Evolutionary conservation across 2,888 invertebrate species (phyloP).

Genomic region (Myopa tessellatipennis): DNA sequence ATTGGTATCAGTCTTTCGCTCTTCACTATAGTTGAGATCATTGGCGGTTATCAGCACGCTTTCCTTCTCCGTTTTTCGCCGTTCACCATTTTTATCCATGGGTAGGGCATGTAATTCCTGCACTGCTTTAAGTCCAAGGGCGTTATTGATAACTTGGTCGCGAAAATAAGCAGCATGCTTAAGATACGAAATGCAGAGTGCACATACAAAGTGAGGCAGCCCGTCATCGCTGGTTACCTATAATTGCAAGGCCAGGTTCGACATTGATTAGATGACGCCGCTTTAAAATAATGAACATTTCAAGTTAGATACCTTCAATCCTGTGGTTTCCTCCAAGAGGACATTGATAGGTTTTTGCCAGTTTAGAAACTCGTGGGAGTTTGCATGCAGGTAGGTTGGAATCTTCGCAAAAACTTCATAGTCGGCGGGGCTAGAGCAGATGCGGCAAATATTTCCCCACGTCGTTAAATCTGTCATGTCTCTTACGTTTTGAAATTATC

Average conservation of each 20-base stretch:
- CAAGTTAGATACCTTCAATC: conserved; percentile 57
- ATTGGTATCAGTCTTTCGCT: conserved; percentile 59
- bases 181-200: conserved; percentile 66
- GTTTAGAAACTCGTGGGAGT: conserved; percentile 62
- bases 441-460: conserved; percentile 65
- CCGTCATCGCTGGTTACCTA: conserved; percentile 63
- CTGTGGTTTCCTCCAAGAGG: conserved; percentile 65
- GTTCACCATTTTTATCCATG: conserved; percentile 7
- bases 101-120: conserved; percentile 41
- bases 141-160: conserved; percentile 63
- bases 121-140: conserved; percentile 58
- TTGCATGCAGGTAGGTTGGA: conserved; percentile 65
- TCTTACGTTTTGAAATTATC: background rate
- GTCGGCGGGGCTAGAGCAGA: conserved; percentile 65
- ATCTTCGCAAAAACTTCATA: conserved; percentile 66
- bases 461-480: conserved; percentile 49
- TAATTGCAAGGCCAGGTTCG: background rate
- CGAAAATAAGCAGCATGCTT: conserved; percentile 67
- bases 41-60: conserved; percentile 55
- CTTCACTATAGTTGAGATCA: conserved; percentile 57
- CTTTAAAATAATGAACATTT: no score
- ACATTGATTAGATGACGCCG: background rate
- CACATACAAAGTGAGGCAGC: conserved; percentile 65
- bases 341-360: conserved; percentile 64
- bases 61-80: conserved; percentile 47